Percentiles rank a stretch among this genome's conserved stretches.
Evolutionary conservation across 2,113 vertebrate species (phyloP).

Genomic region (Dasyprocta punctata): DNA sequence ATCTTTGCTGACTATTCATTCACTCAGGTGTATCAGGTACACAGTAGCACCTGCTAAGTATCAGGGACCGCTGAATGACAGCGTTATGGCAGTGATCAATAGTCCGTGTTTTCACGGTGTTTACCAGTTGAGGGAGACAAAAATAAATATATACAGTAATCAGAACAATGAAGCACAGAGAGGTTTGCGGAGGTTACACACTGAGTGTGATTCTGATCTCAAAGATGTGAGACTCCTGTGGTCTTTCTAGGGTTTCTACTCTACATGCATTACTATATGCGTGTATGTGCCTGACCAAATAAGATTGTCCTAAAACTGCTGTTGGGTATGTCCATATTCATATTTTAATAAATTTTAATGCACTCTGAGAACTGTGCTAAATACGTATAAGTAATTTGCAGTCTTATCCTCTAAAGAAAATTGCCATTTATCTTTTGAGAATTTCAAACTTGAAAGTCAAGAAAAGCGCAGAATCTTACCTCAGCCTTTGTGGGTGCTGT

Average conservation of each 20-base stretch:
- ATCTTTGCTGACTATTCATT: not conserved
- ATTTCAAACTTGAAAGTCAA: not conserved
- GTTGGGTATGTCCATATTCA: not conserved
- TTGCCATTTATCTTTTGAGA: not conserved
- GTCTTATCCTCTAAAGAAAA: not conserved
- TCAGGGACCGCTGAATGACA: not conserved
- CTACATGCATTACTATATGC: no score
- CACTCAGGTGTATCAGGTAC: not conserved
- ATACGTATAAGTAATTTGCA: not conserved
- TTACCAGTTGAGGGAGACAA: not conserved
- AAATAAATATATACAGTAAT: not conserved
- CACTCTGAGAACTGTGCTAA: not conserved
- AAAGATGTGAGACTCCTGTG: not conserved
- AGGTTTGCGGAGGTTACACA: not conserved
- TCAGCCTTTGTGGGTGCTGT: not conserved
- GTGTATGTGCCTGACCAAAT: not conserved
- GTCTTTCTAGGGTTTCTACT: not conserved
- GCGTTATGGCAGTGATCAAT: not conserved
- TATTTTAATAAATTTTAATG: not conserved
- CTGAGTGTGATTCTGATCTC: not conserved
- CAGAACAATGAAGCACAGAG: not conserved
- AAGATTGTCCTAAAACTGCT: conserved; percentile 23
- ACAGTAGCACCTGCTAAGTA: not conserved
- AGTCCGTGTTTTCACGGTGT: not conserved
- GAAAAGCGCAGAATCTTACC: not conserved